phyloP scores from a whole-genome alignment of 2,888 invertebrate species.

The Cremastinae sp. region DNA sequence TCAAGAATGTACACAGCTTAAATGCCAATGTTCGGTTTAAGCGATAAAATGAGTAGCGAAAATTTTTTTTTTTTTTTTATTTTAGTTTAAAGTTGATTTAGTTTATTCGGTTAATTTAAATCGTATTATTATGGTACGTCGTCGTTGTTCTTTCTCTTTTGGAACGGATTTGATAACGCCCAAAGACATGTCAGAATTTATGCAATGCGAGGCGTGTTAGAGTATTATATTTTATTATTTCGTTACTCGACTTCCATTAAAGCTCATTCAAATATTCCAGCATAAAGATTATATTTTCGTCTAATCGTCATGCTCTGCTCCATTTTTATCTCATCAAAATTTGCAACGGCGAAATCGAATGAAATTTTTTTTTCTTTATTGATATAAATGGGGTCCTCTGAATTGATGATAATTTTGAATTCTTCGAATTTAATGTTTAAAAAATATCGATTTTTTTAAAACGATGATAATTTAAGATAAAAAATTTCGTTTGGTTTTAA shows the following conservation, averaged over 20 bases:
- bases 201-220: constrained; percentile 39
- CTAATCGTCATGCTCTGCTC: not conserved
- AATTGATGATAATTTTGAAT: too few species aligned
- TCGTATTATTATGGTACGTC: constrained; percentile 18
- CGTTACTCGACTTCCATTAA: constrained; percentile 44
- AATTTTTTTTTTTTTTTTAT: constrained; percentile 45
- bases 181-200: constrained; percentile 34
- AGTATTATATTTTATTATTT: constrained; percentile 53
- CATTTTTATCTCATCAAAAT: not conserved
- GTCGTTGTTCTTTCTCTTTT: constrained; percentile 24
- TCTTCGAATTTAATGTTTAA: not conserved
- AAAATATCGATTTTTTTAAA: not conserved
- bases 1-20: constrained; percentile 42
- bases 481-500: constrained; percentile 28
- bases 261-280: constrained; percentile 14
- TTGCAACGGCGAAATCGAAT: too few species aligned
- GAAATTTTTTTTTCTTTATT: too few species aligned
- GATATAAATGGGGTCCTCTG: too few species aligned
- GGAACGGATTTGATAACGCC: constrained; percentile 35
- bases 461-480: not conserved
- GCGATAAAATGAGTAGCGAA: constrained; percentile 33
- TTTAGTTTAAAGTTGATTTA: constrained; percentile 35
- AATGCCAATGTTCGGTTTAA: constrained; percentile 50
- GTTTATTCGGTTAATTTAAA: constrained; percentile 39
- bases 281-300: constrained; percentile 1